These are phyloP conservation scores for Corythornis cristatus DNA, from an alignment of 2,113 vertebrate species.

Conservation along the genomic window DNA sequence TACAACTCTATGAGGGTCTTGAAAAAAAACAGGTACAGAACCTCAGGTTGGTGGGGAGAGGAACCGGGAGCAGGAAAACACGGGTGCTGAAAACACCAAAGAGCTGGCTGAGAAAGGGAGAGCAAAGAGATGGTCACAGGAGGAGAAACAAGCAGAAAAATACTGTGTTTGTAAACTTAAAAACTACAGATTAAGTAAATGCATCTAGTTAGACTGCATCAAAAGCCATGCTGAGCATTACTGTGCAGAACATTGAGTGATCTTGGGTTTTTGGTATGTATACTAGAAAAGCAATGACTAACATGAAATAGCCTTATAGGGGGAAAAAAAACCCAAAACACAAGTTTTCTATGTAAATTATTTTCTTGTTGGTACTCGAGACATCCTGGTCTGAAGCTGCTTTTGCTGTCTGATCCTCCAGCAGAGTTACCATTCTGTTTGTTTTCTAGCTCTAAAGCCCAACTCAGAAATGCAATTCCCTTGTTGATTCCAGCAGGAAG, in stretches of 20 bases:
- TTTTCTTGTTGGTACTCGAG: background rate
- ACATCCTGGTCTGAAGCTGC: background rate
- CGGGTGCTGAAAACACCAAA: background rate
- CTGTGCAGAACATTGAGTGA: background rate
- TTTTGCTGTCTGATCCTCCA: background rate
- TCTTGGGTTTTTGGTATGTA: accelerated
- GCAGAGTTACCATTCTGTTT: background rate
- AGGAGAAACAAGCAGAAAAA: background rate
- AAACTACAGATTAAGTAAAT: background rate
- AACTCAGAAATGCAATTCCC: background rate
- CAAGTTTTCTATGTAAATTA: background rate
- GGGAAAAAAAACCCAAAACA: background rate
- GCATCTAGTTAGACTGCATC: background rate
- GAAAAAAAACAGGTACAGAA: background rate
- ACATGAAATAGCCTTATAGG: background rate
- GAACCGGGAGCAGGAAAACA: background rate
- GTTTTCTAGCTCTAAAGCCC: constrained; percentile 22
- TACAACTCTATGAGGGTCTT: background rate
- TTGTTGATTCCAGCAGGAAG: background rate
- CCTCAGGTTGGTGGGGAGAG: background rate
- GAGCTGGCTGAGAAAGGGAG: background rate
- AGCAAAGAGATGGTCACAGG: background rate
- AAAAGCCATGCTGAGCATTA: background rate
- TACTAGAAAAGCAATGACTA: background rate
- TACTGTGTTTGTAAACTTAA: background rate